Evolutionary conservation across 2,888 invertebrate genomes (phyloP).

Genomic region (Orthosia gothica): DNA sequence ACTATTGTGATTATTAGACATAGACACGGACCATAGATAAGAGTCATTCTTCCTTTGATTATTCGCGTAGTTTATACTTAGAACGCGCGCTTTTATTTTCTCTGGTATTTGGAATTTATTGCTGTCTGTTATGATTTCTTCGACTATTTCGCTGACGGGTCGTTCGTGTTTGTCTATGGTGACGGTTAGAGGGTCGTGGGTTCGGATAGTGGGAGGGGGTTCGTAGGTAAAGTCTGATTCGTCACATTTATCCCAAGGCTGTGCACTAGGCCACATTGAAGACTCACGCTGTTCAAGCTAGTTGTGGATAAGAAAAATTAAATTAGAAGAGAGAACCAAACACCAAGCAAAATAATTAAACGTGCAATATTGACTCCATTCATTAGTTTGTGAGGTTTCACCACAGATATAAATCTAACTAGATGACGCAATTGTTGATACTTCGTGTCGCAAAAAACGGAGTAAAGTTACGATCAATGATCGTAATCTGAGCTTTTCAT

Average conservation of each 20-base stretch:
- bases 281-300: conserved; percentile 88
- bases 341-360: conserved; percentile 39
- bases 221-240: conserved; percentile 82
- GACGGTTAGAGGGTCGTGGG: conserved; percentile 60
- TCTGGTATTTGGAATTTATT: conserved; percentile 81
- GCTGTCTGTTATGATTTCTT: conserved; percentile 80
- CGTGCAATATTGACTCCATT: neutral
- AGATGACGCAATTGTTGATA: too few species aligned
- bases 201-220: conserved; percentile 73
- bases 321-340: conserved; percentile 70
- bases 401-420: too few species aligned
- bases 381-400: too few species aligned
- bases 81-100: conserved; percentile 75
- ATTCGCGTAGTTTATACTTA: conserved; percentile 74
- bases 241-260: conserved; percentile 86
- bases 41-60: conserved; percentile 81
- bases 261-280: conserved; percentile 82
- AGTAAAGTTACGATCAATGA: too few species aligned
- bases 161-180: conserved; percentile 66
- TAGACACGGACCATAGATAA: conserved; percentile 79
- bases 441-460: too few species aligned
- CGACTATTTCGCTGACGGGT: conserved; percentile 80
- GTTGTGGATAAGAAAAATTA: conserved; percentile 78
- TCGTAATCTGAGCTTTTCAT: too few species aligned
- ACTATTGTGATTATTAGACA: conserved; percentile 71